These are phyloP conservation scores for Saccostrea cuccullata DNA, from an alignment of 1,140 invertebrate species.

Conservation along the genomic window DNA sequence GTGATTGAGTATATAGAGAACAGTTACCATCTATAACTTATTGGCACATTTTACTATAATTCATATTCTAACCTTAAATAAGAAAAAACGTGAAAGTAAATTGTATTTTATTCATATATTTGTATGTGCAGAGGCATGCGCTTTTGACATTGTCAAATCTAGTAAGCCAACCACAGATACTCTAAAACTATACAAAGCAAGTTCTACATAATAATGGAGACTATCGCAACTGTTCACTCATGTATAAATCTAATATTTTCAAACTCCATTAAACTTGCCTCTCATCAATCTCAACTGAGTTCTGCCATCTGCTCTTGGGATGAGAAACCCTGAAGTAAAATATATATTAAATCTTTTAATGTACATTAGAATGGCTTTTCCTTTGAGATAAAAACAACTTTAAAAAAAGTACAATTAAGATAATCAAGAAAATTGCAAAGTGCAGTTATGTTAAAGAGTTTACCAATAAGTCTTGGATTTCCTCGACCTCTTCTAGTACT, in stretches of 20 bases:
- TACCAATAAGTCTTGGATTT: conserved; percentile 53
- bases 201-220: not conserved
- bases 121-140: not conserved
- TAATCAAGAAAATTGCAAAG: too few species aligned
- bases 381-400: too few species aligned
- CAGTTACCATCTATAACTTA: not conserved
- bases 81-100: too few species aligned
- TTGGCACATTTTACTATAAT: too few species aligned
- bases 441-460: too few species aligned
- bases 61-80: too few species aligned
- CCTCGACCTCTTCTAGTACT: conserved; percentile 45
- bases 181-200: not conserved
- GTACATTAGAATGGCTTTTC: too few species aligned
- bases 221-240: not conserved
- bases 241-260: not conserved
- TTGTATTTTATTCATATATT: too few species aligned
- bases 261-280: conserved; percentile 17
- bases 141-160: not conserved
- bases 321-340: conserved; percentile 49
- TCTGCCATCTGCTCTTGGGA: conserved; percentile 48
- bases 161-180: not conserved
- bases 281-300: conserved; percentile 53
- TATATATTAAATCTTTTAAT: not conserved
- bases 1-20: not conserved
- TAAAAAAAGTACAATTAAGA: too few species aligned